These are phyloP conservation scores for Trissoscelio sp. DNA, from an alignment of 2,888 invertebrate species.

Conservation along the genomic window DNA sequence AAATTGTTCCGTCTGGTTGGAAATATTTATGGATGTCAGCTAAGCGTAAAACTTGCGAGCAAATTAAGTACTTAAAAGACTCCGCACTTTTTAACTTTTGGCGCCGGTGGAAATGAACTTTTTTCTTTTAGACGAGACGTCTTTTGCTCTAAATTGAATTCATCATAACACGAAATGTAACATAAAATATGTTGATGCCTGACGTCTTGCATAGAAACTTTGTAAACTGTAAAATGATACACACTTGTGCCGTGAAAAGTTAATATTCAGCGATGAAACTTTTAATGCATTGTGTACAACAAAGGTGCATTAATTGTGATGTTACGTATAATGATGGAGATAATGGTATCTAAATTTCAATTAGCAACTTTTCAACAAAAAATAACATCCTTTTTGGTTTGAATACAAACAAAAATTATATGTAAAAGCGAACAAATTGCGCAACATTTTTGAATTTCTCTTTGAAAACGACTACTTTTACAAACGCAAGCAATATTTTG, in stretches of 20 bases:
- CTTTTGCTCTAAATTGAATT: conserved; percentile 33
- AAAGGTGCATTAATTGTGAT: conserved; percentile 8
- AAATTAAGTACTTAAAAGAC: conserved; percentile 33
- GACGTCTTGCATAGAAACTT: conserved; percentile 31
- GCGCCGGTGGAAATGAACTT: conserved; percentile 28
- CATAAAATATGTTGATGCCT: conserved; percentile 30
- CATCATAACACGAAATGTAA: conserved; percentile 29
- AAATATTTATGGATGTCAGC: conserved; percentile 10
- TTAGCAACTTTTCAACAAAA: not conserved
- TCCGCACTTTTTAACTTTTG: conserved; percentile 20
- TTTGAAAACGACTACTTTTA: too few species aligned
- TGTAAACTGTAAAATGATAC: conserved; percentile 35
- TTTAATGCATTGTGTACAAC: conserved; percentile 9
- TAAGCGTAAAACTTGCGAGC: conserved; percentile 14
- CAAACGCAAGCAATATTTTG: not conserved
- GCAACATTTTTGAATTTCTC: too few species aligned
- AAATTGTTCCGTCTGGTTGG: not conserved
- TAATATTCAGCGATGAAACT: conserved; percentile 20
- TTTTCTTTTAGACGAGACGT: conserved; percentile 12
- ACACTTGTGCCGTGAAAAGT: conserved; percentile 18
- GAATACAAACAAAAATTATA: too few species aligned
- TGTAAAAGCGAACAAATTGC: too few species aligned
- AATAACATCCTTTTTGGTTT: not conserved
- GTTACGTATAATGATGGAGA: not conserved
- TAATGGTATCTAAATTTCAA: conserved; percentile 10